These are phyloP conservation scores for Pristionchus pacificus DNA, from an alignment of 1,140 invertebrate species.

Conservation along the genomic window DNA sequence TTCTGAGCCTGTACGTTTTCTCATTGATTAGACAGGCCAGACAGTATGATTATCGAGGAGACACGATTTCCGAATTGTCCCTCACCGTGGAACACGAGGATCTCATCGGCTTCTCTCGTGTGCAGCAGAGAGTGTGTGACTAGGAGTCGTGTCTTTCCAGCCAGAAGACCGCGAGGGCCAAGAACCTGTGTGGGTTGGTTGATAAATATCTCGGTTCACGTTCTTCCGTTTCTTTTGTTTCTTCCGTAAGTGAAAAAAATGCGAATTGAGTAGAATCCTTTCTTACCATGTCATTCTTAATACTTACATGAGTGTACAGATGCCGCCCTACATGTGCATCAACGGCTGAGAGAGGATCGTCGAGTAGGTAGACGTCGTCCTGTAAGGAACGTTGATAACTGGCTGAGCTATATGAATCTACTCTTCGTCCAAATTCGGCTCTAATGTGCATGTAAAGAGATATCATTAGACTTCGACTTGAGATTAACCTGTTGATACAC, in stretches of 20 bases:
- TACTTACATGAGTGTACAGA: constrained; percentile 30
- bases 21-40: no score
- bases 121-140: constrained; percentile 49
- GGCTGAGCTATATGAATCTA: no score
- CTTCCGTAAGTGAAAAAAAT: no score
- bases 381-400: no score
- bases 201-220: constrained; percentile 5
- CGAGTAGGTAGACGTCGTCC: constrained; percentile 72
- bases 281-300: not conserved
- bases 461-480: no score
- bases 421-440: no score
- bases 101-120: constrained; percentile 43
- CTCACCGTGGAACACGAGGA: constrained; percentile 47
- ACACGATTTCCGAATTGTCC: no score
- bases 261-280: no score
- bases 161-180: constrained; percentile 47
- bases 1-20: no score
- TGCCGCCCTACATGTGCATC: constrained; percentile 70
- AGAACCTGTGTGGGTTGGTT: constrained; percentile 28
- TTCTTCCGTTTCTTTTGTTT: no score
- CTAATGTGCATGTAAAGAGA: no score
- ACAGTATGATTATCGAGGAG: no score
- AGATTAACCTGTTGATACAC: constrained; percentile 61
- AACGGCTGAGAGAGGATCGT: constrained; percentile 70
- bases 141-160: constrained; percentile 49